Evolutionary conservation across 2,797 vertebrate genomes (phyloP), one percentile per base, ranked within the genome.

Genomic region (Ispidina lecontei): DNA sequence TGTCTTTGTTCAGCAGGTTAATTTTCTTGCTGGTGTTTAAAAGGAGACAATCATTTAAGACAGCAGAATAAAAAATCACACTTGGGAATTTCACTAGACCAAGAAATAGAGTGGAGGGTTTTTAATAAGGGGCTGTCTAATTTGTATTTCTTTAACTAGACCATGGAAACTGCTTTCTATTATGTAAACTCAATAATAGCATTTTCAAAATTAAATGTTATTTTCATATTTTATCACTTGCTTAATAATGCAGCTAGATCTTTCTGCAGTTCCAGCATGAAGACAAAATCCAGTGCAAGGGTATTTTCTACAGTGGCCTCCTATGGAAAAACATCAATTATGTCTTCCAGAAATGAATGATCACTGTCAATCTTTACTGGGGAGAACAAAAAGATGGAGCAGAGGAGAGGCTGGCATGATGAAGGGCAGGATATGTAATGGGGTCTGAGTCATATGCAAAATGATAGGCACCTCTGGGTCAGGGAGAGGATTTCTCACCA

Each of bases 1-100:
- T 82, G 77, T 58, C 92, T 90, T 95, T 94, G 88, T 93, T 96
- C 90, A 54, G 87, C 62, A 88, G 85, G 80, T 94, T 96, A 70
- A 95, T 96, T 96, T 94, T 84, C 91, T 76, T 1, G 0, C 43
- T 84, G 91, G 41, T 94, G 92, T 92, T 95, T 93, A 96, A 86
- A 95, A 95, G 59, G 54, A 92, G 95, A 92, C 78, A 89, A 90
- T 94, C 85, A 90, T 55, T 91, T 77, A 76, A 94, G 85, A 92
- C 87, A 92, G 92, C 52, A 89, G 91, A 92, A 96, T 87, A 91
- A 96, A 95, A 95, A 95, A 93, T 52, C 2, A 0, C 85, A 33
- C 68, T 84, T 84, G 91, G 90, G 90, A 93, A 79, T 95, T 90
- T 92, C 83, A 89, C 52, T 88, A 84, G 80, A 90, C 77, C 92